Evolutionary conservation across 2,797 vertebrate species (phyloP), one percentile per base, ranked within the genome.

Genomic region (Meriones psammophilus): DNA sequence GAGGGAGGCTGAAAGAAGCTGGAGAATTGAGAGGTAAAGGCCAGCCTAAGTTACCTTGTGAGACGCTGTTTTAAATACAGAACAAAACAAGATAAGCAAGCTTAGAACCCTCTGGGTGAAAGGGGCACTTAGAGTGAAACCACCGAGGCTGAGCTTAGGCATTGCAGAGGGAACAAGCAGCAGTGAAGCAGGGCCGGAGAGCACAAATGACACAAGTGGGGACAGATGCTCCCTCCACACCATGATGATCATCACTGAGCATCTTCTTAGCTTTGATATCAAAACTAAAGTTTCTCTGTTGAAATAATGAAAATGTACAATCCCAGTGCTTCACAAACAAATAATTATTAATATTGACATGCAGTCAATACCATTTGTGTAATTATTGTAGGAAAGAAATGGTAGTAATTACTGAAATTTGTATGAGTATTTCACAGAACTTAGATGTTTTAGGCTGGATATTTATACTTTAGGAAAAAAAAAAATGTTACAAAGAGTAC

Each of bases 341-440:
- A 73, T 92, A 87, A 92, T 94, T 91, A 95, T 69, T 95, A 95
- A 76, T 96, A 92, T 83, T 92, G 85, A 81, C 46, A 50, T 60
- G 33, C 12, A 81, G 6, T 87, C 50, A 86, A 89, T 89, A 42
- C 50, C 97, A 92, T 79, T 94, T 17, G 33, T 83, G 15, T 4
- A 71, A 46, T 92, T 56, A 66, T 74, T 78, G 76, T 26, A n/a
- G 22, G 66, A 46, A 74, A 42, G 42, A 71, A 60, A 62, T 83
- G 36, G 14, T 76, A 83, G 13, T 86, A 64, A 60, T 92, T 64
- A 64, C 22, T 54, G 74, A 92, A 87, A 69, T 69, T 39, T 68
- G 42, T 68, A 39, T 71, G 36, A 69, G 26, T 88, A 74, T 74
- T 85, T 14, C 68, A 8, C 39, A n/a, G 46, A 92, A 85, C n/a